Conservation (phyloP, 2,113 vertebrate genomes). For the Xerus inauris region DNA sequence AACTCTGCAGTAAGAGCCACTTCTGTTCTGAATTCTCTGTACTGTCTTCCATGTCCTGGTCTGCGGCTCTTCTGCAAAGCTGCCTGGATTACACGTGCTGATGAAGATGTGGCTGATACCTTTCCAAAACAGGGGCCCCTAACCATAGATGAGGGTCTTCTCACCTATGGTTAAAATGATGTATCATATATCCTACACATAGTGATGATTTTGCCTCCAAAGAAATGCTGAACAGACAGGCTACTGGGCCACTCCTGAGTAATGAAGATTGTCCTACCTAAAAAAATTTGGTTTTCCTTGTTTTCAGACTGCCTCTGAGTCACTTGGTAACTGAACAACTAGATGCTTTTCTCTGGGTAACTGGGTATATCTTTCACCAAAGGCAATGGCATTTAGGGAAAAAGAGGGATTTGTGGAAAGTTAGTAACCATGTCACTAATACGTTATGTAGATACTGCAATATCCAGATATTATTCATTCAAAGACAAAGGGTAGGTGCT, state of each 20-base stretch:
- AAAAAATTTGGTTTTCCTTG: neutral
- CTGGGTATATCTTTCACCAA: neutral
- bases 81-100: neutral
- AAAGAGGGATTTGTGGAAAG: neutral
- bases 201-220: neutral
- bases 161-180: neutral
- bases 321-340: neutral
- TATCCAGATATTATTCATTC: neutral
- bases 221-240: neutral
- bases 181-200: neutral
- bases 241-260: neutral
- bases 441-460: neutral
- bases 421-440: neutral
- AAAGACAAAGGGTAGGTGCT: neutral
- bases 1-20: neutral
- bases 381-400: neutral
- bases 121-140: neutral
- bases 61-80: neutral
- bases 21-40: accelerated
- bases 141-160: neutral
- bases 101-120: neutral
- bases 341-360: neutral
- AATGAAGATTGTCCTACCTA: neutral
- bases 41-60: neutral
- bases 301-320: neutral